Conservation (phyloP, 2,113 vertebrate genomes). For the Pluvianellus socialis region DNA sequence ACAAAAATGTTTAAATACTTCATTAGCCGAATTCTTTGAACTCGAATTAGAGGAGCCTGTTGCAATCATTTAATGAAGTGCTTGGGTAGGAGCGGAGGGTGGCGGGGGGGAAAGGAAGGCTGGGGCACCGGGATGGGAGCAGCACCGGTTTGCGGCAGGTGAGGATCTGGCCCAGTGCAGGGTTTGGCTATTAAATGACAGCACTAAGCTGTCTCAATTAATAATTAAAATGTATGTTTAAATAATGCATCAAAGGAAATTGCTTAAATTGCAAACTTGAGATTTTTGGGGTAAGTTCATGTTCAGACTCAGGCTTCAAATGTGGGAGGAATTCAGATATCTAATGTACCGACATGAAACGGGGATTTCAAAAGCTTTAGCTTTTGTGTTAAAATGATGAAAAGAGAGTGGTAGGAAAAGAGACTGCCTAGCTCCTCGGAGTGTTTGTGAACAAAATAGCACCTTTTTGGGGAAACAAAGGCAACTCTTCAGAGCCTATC, state of each 20-base stretch:
- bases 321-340: slow-evolving; percentile 23
- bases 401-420: slow-evolving; percentile 20
- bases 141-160: neutral
- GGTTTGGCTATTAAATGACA: slow-evolving; percentile 19
- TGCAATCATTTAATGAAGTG: neutral
- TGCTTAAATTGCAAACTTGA: slow-evolving; percentile 40
- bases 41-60: neutral
- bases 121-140: neutral
- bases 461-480: slow-evolving; percentile 47
- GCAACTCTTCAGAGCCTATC: neutral
- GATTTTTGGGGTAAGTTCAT: neutral
- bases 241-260: slow-evolving; percentile 59
- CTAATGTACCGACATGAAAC: neutral
- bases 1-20: slow-evolving; percentile 10
- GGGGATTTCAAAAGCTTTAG: neutral
- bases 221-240: slow-evolving; percentile 50
- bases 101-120: neutral
- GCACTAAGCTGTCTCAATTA: slow-evolving; percentile 18
- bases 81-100: neutral
- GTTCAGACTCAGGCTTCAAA: neutral
- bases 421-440: slow-evolving; percentile 10
- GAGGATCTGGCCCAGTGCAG: neutral
- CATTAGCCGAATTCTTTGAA: neutral
- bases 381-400: slow-evolving; percentile 44
- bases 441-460: slow-evolving; percentile 61